Evolutionary conservation across 2,888 invertebrate species (phyloP).

Genomic region (Eutolmus rufibarbis): DNA sequence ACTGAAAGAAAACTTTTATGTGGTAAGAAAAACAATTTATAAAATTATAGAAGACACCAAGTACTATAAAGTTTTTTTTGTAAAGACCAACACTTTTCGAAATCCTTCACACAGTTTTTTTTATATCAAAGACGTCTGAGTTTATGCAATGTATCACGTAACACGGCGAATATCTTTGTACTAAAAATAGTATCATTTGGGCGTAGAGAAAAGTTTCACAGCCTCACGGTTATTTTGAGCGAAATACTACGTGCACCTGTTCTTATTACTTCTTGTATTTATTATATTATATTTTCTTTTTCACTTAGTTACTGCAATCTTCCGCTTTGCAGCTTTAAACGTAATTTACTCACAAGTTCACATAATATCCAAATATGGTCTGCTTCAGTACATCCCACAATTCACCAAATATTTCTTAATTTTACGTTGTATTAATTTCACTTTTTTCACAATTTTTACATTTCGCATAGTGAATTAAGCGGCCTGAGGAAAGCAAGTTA

Average conservation of each 20-base stretch:
- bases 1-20: not conserved
- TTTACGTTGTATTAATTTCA: not conserved
- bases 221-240: not conserved
- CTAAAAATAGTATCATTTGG: conserved; percentile 10
- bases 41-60: not conserved
- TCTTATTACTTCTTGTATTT: not conserved
- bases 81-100: not conserved
- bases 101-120: conserved; percentile 30
- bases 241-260: conserved; percentile 10
- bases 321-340: not conserved
- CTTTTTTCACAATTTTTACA: not conserved
- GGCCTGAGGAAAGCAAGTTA: not conserved
- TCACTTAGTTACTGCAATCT: not conserved
- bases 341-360: not conserved
- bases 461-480: not conserved
- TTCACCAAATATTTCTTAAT: not conserved
- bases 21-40: not conserved
- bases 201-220: not conserved
- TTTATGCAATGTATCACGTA: conserved; percentile 41
- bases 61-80: not conserved
- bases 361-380: not conserved
- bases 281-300: not conserved
- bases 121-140: not conserved
- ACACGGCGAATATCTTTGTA: not conserved
- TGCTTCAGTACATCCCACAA: not conserved